Conservation (phyloP, 1,140 invertebrate species). For the Pectinophora gossypiella region DNA sequence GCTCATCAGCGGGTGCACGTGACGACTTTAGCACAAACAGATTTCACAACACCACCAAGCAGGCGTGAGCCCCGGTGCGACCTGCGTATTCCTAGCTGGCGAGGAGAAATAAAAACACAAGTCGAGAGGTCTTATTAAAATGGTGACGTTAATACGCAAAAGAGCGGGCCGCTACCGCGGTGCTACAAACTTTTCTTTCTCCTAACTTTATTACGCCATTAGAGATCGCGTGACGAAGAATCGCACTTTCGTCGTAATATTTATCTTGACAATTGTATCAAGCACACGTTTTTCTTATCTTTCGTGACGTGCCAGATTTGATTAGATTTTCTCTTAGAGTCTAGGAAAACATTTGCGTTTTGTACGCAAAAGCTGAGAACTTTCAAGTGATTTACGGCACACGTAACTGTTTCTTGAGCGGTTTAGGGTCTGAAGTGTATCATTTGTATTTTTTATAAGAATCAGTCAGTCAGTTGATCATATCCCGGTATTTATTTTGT, state of each 20-base stretch:
- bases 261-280: slow-evolving; percentile 55
- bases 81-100: too few species aligned
- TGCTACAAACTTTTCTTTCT: slow-evolving; percentile 64
- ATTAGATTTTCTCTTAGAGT: slow-evolving; percentile 1
- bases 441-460: too few species aligned
- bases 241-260: slow-evolving; percentile 52
- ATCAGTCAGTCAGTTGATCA: too few species aligned
- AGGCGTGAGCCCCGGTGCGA: slow-evolving; percentile 22
- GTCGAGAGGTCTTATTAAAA: slow-evolving; percentile 27
- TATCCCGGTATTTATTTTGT: too few species aligned
- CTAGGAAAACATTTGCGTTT: not conserved
- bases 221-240: slow-evolving; percentile 64
- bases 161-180: slow-evolving; percentile 36
- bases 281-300: slow-evolving; percentile 16
- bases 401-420: too few species aligned
- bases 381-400: too few species aligned
- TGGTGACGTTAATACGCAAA: slow-evolving; percentile 66
- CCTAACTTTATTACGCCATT: slow-evolving; percentile 68
- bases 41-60: slow-evolving; percentile 51
- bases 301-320: not conserved
- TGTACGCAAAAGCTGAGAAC: too few species aligned
- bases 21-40: slow-evolving; percentile 68
- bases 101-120: not conserved
- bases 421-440: too few species aligned
- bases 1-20: slow-evolving; percentile 64